phyloP scores from a whole-genome alignment of 2,888 invertebrate species.

The Boloria selene region DNA sequence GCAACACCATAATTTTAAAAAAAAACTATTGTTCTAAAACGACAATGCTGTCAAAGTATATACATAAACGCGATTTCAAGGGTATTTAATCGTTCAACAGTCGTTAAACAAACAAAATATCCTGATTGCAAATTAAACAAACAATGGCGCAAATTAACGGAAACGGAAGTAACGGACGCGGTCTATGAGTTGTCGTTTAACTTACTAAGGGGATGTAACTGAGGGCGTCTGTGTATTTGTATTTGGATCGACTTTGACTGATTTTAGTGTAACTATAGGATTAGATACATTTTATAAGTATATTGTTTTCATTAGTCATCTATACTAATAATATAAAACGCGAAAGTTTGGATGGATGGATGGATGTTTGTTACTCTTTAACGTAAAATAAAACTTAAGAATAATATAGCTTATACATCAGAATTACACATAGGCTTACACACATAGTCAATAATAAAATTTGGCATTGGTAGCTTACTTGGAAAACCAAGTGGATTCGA shows the following conservation, averaged over 20 bases:
- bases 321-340: no score
- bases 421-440: no score
- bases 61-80: slow-evolving; percentile 16
- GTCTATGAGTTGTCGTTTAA: slow-evolving; percentile 36
- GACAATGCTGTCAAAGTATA: not conserved
- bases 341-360: no score
- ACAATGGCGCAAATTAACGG: slow-evolving; percentile 55
- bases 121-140: slow-evolving; percentile 58
- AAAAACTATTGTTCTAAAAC: not conserved
- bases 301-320: no score
- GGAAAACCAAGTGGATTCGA: no score
- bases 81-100: slow-evolving; percentile 23
- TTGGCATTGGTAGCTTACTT: no score
- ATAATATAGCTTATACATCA: no score
- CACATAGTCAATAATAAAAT: no score
- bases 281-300: not conserved
- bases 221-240: slow-evolving; percentile 11
- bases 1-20: no score
- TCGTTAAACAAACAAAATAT: slow-evolving; percentile 34
- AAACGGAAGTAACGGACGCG: slow-evolving; percentile 41
- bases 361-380: no score
- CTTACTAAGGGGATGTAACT: slow-evolving; percentile 12
- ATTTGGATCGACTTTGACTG: not conserved
- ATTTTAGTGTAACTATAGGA: not conserved
- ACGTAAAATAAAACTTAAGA: no score